Evolutionary conservation across 1,140 invertebrate genomes (phyloP).

Genomic region (Panulirus ornatus): DNA sequence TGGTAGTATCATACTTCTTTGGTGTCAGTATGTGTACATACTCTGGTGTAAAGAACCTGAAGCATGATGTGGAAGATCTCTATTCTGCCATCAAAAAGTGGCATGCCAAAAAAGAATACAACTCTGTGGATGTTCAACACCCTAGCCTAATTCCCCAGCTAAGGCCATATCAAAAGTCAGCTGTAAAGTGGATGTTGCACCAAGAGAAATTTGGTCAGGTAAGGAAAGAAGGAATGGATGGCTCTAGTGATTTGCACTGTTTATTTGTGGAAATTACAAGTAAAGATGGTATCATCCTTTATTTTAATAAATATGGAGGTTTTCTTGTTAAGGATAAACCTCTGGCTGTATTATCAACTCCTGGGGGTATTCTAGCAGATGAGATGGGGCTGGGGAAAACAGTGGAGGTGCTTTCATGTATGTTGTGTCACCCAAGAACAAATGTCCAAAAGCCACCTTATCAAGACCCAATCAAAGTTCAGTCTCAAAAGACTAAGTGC

Average conservation of each 20-base stretch:
- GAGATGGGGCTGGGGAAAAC: constrained; percentile 93
- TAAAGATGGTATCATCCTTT: constrained; percentile 78
- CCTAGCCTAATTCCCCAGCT: constrained; percentile 80
- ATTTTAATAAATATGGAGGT: constrained; percentile 81
- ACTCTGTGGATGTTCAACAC: constrained; percentile 78
- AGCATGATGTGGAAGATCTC: constrained; percentile 79
- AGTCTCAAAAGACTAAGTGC: constrained; percentile 46
- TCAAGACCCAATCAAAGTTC: constrained; percentile 74
- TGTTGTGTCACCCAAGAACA: constrained; percentile 82
- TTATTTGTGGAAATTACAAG: constrained; percentile 78
- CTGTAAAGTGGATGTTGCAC: constrained; percentile 85
- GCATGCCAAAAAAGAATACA: constrained; percentile 76
- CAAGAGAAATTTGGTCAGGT: constrained; percentile 78
- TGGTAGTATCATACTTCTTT: constrained; percentile 60
- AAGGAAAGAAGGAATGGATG: not conserved
- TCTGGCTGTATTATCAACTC: constrained; percentile 77
- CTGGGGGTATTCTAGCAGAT: constrained; percentile 89
- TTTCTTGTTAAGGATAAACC: constrained; percentile 78
- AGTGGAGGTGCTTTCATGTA: constrained; percentile 86
- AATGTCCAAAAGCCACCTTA: constrained; percentile 76
- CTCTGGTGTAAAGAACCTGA: constrained; percentile 71
- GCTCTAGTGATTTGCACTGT: constrained; percentile 76
- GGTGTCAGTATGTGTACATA: constrained; percentile 32
- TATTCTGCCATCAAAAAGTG: constrained; percentile 79
- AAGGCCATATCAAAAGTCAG: constrained; percentile 84